Conservation (phyloP, 2,113 vertebrate species). For the Condylura cristata region DNA sequence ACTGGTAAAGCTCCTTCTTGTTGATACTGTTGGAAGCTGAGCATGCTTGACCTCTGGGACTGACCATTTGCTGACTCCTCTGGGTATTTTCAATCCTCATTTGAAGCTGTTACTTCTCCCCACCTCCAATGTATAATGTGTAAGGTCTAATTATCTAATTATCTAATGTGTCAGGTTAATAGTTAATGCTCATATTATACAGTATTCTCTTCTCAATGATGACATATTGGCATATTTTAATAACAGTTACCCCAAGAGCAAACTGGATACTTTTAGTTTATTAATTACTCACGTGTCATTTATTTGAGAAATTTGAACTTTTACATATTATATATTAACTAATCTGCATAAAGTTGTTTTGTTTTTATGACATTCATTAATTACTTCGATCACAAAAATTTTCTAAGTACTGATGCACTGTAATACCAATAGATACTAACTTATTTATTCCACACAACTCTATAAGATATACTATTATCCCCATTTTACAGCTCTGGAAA, state of each 20-base stretch:
- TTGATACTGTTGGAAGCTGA: not conserved
- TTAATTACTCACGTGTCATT: not conserved
- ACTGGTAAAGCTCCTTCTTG: not conserved
- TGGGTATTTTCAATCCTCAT: not conserved
- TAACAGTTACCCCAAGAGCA: not conserved
- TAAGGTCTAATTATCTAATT: not conserved
- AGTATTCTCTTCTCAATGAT: not conserved
- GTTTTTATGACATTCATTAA: not conserved
- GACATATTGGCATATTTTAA: not conserved
- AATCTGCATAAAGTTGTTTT: not conserved
- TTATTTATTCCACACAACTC: not conserved
- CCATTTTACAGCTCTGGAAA: not conserved
- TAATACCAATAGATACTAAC: not conserved
- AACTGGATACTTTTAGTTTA: not conserved
- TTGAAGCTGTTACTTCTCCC: not conserved
- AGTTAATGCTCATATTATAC: not conserved
- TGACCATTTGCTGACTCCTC: not conserved
- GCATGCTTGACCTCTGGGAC: not conserved
- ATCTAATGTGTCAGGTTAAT: not conserved
- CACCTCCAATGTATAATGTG: not conserved
- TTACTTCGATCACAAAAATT: not conserved
- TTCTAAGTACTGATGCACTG: not conserved
- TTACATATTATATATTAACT: not conserved
- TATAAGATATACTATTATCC: not conserved
- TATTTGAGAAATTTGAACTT: not conserved